Evolutionary conservation across 2,888 invertebrate species (phyloP).

Genomic region (Leptopilina myrica): DNA sequence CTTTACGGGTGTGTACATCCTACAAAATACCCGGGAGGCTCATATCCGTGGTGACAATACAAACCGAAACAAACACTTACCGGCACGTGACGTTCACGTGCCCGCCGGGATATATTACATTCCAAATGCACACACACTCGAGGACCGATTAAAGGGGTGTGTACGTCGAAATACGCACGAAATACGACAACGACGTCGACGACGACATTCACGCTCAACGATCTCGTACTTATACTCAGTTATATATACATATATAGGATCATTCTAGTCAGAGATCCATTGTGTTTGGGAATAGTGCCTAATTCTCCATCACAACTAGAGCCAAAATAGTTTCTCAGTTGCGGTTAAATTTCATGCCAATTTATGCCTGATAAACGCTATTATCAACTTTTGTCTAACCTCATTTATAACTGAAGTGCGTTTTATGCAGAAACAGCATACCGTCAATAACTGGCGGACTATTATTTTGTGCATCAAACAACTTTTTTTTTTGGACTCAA

Average conservation of each 20-base stretch:
- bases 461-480: too few relatives aligned
- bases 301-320: conserved; percentile 21
- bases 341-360: conserved; percentile 32
- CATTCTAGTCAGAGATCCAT: background rate
- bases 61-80: conserved; percentile 77
- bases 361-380: conserved; percentile 10
- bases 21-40: conserved; percentile 57
- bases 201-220: conserved; percentile 24
- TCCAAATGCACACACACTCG: conserved; percentile 75
- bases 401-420: background rate
- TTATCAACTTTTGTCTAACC: conserved; percentile 12
- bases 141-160: conserved; percentile 70
- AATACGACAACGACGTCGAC: background rate
- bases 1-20: conserved; percentile 41
- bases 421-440: too few relatives aligned
- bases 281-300: background rate
- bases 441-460: too few relatives aligned
- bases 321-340: conserved; percentile 39
- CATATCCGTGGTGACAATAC: conserved; percentile 75
- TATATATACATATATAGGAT: background rate
- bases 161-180: conserved; percentile 28
- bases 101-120: conserved; percentile 74
- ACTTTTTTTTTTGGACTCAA: too few relatives aligned
- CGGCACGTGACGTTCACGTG: conserved; percentile 79
- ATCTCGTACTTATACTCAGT: conserved; percentile 14